Conservation (phyloP, 2,888 invertebrate genomes). For the Tuberolachnus salignus region DNA sequence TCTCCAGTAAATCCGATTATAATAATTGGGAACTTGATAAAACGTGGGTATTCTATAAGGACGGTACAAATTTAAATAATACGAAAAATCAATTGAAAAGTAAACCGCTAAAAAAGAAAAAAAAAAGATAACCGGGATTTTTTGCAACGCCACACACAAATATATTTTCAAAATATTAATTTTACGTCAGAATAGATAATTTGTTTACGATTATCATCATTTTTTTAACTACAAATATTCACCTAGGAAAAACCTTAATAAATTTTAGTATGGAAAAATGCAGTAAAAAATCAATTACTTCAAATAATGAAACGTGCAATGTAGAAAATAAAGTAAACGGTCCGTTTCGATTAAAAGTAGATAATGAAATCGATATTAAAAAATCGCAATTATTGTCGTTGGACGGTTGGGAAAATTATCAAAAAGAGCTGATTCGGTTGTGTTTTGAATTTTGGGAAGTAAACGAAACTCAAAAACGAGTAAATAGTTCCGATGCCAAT, state of each 20-base stretch:
- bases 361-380: background rate
- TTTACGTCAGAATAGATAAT: background rate
- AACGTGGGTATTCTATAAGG: slow-evolving; percentile 22
- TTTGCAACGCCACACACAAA: background rate
- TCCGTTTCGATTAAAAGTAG: background rate
- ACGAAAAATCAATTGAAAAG: background rate
- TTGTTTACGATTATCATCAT: background rate
- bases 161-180: background rate
- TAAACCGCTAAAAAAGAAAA: background rate
- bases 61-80: background rate
- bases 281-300: background rate
- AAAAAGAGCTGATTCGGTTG: slow-evolving; percentile 34
- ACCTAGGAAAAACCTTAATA: background rate
- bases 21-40: slow-evolving; percentile 47
- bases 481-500: background rate
- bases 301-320: background rate
- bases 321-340: background rate
- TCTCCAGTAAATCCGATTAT: slow-evolving; percentile 34
- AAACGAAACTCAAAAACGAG: slow-evolving; percentile 19
- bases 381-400: slow-evolving; percentile 19
- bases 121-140: background rate
- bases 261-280: slow-evolving; percentile 25
- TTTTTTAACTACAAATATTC: background rate
- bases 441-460: slow-evolving; percentile 52
- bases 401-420: slow-evolving; percentile 37